phyloP scores from a whole-genome alignment of 2,113 vertebrate genomes.

The Collichthys lucidus region DNA sequence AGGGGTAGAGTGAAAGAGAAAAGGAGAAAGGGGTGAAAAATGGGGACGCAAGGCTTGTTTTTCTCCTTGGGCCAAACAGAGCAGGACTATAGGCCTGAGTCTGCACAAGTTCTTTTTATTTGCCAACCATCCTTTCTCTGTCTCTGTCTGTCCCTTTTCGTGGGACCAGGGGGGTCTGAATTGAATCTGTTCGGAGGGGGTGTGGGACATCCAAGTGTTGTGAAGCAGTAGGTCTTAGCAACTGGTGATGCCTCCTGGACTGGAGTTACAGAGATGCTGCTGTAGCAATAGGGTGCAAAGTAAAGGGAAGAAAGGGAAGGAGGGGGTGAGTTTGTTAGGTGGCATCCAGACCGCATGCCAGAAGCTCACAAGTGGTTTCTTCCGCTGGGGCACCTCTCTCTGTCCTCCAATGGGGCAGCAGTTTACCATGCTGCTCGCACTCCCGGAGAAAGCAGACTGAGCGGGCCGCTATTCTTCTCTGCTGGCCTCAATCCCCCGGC shows the following conservation, averaged over 20 bases:
- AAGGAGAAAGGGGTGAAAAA: conserved; percentile 79
- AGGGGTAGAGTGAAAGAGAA: conserved; percentile 55
- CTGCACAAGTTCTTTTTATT: conserved; percentile 75
- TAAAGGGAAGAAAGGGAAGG: conserved; percentile 46
- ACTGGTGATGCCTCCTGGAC: conserved; percentile 74
- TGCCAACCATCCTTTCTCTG: conserved; percentile 68
- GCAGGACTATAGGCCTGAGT: conserved; percentile 62
- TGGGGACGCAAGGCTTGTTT: conserved; percentile 71
- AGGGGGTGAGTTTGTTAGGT: conserved; percentile 61
- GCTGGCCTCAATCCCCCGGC: conserved; percentile 69
- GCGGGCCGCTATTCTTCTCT: conserved; percentile 68
- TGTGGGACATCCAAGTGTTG: conserved; percentile 76
- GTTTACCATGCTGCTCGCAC: conserved; percentile 75
- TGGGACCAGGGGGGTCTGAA: conserved; percentile 74
- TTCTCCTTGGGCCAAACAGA: conserved; percentile 69
- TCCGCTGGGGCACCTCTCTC: conserved; percentile 67
- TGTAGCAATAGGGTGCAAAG: conserved; percentile 62
- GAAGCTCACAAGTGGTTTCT: conserved; percentile 74
- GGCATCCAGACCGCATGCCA: conserved; percentile 69
- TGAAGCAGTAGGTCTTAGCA: conserved; percentile 81
- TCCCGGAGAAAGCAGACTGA: conserved; percentile 51
- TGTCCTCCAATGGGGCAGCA: conserved; percentile 66
- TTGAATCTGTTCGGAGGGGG: conserved; percentile 75
- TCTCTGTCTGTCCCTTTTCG: conserved; percentile 70
- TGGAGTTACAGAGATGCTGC: conserved; percentile 79